A percentile compares a stretch with the other conserved stretches of the same genome.
Evolutionary conservation across 2,797 vertebrate species (phyloP).

Genomic region (Neomorphus geoffroyi): DNA sequence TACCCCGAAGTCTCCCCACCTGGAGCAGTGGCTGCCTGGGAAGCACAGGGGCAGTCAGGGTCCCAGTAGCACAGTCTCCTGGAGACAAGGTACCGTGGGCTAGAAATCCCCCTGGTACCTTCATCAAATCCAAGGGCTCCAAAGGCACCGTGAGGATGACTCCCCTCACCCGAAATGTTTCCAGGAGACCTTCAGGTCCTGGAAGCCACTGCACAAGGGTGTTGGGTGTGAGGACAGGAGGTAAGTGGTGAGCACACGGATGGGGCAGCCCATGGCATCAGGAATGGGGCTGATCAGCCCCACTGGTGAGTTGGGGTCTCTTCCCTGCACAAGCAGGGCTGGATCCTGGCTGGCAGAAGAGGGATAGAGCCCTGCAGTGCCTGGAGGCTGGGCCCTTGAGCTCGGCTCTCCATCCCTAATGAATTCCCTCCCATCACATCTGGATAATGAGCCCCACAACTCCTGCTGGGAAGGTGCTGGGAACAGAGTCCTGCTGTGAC

Average conservation of each 20-base stretch:
- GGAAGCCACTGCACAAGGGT: accelerated
- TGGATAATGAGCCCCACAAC: neutral
- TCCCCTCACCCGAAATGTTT: neutral
- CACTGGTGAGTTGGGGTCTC: neutral
- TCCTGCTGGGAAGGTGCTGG: neutral
- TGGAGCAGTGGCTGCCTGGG: neutral
- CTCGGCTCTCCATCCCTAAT: neutral
- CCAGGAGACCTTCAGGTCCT: neutral
- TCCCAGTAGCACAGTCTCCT: neutral
- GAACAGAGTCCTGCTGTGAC: neutral
- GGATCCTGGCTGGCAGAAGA: neutral
- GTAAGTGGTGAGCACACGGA: neutral
- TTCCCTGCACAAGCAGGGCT: accelerated
- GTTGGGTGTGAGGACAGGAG: neutral
- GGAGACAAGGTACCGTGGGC: neutral
- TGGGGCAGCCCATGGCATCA: neutral
- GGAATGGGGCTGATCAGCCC: neutral
- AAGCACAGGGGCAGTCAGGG: neutral
- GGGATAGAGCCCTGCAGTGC: neutral
- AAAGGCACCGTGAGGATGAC: accelerated
- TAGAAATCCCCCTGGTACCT: neutral
- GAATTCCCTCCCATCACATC: neutral
- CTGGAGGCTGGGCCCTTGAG: neutral
- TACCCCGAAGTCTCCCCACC: neutral
- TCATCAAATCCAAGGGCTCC: neutral